Percentiles rank a stretch among this genome's conserved stretches.
Evolutionary conservation across 2,888 invertebrate genomes (phyloP).

Genomic region (Parochlus steinenii): DNA sequence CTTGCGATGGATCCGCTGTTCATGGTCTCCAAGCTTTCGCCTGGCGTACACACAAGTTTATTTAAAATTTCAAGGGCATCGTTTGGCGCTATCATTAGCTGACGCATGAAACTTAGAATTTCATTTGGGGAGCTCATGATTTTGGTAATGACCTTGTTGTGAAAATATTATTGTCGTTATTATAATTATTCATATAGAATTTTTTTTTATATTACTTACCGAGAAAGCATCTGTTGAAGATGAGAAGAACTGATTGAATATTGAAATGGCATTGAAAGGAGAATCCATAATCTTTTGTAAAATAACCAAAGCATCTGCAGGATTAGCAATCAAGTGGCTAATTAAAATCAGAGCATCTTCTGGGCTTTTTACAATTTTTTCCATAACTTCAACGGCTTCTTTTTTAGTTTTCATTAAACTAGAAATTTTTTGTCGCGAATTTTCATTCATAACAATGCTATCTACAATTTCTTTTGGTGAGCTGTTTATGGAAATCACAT

Average conservation of each 20-base stretch:
- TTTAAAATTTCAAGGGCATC: slow-evolving; percentile 30
- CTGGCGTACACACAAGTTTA: slow-evolving; percentile 30
- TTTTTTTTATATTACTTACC: no score
- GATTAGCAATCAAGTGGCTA: slow-evolving; percentile 27
- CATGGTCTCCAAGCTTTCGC: slow-evolving; percentile 27
- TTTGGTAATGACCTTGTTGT: slow-evolving; percentile 30
- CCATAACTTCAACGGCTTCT: slow-evolving; percentile 24
- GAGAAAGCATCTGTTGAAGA: slow-evolving; percentile 31
- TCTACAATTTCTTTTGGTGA: not conserved
- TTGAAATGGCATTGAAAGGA: slow-evolving; percentile 29
- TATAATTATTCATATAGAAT: no score
- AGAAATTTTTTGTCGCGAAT: slow-evolving; percentile 27
- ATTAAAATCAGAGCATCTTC: slow-evolving; percentile 28
- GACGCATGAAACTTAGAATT: slow-evolving; percentile 28
- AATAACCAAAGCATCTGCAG: slow-evolving; percentile 29
- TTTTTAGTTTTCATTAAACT: slow-evolving; percentile 26
- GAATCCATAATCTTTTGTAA: slow-evolving; percentile 32
- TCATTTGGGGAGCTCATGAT: slow-evolving; percentile 29
- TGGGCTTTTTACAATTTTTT: slow-evolving; percentile 27
- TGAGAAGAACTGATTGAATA: slow-evolving; percentile 31
- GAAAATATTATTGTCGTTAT: no score
- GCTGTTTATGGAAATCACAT: not conserved
- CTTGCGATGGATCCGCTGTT: slow-evolving; percentile 23
- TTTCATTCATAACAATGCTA: no score
- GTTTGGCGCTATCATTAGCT: slow-evolving; percentile 29